Evolutionary conservation across 1,140 invertebrate species (phyloP).

Genomic region (Hermatobates lingyangjiaoensis): DNA sequence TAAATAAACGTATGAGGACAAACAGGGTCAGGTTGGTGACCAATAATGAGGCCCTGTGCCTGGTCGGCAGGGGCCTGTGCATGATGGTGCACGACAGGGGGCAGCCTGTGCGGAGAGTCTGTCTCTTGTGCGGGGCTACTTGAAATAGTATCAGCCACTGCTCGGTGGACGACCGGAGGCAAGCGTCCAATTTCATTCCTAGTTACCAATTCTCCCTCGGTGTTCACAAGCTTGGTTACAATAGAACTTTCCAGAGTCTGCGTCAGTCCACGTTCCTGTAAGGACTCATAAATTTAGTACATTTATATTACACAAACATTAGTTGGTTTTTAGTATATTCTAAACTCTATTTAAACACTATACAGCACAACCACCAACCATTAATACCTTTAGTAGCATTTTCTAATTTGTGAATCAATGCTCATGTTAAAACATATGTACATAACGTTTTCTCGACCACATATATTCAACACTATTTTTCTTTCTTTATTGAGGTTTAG

Average conservation of each 20-base stretch:
- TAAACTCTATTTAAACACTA: too few species aligned
- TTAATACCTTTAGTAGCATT: too few species aligned
- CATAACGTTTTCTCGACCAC: too few species aligned
- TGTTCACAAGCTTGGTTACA: not conserved
- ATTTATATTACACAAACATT: too few species aligned
- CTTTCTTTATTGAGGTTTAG: too few species aligned
- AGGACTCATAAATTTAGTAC: too few species aligned
- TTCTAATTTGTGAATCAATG: too few species aligned
- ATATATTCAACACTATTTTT: too few species aligned
- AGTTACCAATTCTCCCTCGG: not conserved
- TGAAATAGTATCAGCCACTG: too few species aligned
- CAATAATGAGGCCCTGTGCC: not conserved
- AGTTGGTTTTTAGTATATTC: too few species aligned
- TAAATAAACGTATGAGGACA: not conserved
- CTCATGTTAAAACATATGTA: too few species aligned
- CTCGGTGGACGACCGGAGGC: not conserved
- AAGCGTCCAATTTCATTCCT: not conserved
- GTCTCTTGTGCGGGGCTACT: not conserved
- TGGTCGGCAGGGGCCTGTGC: not conserved
- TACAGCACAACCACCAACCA: too few species aligned
- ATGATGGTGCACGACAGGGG: not conserved
- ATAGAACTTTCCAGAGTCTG: constrained; percentile 11
- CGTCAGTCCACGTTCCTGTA: constrained; percentile 15
- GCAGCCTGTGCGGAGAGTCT: not conserved
- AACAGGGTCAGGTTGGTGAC: constrained; percentile 5